These are phyloP conservation scores for Bothrops jararaca DNA, from an alignment of 2,113 vertebrate genomes.

Conservation along the genomic window DNA sequence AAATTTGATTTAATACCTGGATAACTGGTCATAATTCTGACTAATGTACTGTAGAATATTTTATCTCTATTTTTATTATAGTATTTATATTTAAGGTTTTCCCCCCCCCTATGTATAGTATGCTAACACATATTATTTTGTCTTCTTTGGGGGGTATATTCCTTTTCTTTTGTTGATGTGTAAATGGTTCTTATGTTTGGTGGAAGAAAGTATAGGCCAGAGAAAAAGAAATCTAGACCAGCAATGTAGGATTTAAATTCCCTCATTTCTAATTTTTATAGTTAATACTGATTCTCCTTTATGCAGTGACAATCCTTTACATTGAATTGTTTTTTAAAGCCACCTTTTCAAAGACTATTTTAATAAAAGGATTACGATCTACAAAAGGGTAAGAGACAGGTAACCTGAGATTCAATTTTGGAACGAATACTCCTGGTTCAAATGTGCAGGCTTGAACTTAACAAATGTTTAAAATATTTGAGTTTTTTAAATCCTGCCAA, in stretches of 20 bases:
- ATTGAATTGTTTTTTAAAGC: conserved; percentile 18
- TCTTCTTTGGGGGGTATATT: not conserved
- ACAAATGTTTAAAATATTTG: conserved; percentile 84
- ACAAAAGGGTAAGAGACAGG: conserved; percentile 62
- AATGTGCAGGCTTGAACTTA: conserved; percentile 81
- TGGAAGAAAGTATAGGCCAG: not conserved
- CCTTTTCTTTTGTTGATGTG: not conserved
- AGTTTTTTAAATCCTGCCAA: conserved; percentile 78
- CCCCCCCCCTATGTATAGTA: not conserved
- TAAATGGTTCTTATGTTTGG: not conserved
- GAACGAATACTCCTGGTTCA: conserved; percentile 72
- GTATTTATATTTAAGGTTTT: not conserved
- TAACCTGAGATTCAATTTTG: conserved; percentile 74
- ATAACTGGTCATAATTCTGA: not conserved
- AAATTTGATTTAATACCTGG: not conserved
- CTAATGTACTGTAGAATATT: not conserved
- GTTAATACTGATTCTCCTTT: conserved; percentile 40
- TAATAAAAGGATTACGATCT: conserved; percentile 71
- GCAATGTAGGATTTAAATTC: conserved; percentile 19
- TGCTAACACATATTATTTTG: not conserved
- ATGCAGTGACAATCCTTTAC: conserved; percentile 43
- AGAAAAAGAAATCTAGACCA: not conserved
- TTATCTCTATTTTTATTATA: not conserved
- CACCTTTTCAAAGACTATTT: conserved; percentile 57
- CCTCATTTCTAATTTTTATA: conserved; percentile 41